A percentile compares a stretch with the other conserved stretches of the same genome.
phyloP scores from a whole-genome alignment of 2,797 vertebrate genomes.

The Halcyon leucocephala region DNA sequence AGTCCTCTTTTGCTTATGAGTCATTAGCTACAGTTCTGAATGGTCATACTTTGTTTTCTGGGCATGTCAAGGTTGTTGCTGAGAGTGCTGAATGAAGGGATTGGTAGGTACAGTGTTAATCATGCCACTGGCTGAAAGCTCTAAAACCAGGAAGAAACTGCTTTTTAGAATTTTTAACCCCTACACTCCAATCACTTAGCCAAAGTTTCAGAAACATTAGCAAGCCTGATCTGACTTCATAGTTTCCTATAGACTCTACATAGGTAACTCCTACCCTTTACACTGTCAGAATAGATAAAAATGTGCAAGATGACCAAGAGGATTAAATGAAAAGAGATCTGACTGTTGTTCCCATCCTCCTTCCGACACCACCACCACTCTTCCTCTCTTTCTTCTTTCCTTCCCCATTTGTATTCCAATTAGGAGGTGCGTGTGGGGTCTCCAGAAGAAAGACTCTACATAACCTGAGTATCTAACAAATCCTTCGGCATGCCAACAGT shows the following conservation, averaged over 20 bases:
- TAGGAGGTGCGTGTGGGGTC: not conserved
- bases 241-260: not conserved
- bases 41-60: not conserved
- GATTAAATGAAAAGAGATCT: not conserved
- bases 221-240: not conserved
- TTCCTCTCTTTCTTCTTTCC: not conserved
- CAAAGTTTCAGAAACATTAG: not conserved
- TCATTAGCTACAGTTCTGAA: not conserved
- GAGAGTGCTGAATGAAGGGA: not conserved
- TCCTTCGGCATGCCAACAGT: not conserved
- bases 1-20: not conserved
- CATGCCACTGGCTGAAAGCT: not conserved
- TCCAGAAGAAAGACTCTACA: not conserved
- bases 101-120: not conserved
- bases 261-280: not conserved
- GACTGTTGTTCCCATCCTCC: not conserved
- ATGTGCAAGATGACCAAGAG: accelerated
- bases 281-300: not conserved
- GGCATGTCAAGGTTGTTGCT: not conserved
- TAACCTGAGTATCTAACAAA: not conserved
- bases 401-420: not conserved
- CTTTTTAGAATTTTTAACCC: not conserved
- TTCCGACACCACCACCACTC: not conserved
- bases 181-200: not conserved
- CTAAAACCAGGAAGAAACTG: not conserved